A percentile compares a stretch with the other conserved stretches of the same genome.
phyloP scores from a whole-genome alignment of 2,888 invertebrate genomes.

The Tetragonula carbonaria region DNA sequence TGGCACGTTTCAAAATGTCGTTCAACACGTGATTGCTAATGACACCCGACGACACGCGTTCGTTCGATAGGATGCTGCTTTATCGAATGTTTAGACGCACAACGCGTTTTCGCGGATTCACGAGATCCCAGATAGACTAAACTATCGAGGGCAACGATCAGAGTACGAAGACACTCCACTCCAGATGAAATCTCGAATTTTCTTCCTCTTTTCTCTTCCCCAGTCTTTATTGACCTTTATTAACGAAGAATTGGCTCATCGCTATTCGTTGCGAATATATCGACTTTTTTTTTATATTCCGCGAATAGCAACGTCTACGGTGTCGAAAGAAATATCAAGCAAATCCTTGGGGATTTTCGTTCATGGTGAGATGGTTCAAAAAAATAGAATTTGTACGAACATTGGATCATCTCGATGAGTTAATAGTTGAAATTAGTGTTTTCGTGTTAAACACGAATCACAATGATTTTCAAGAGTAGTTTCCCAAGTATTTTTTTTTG shows the following conservation, averaged over 20 bases:
- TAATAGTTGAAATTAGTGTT: neutral
- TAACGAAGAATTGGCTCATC: neutral
- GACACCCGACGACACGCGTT: conserved; percentile 53
- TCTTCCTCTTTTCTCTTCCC: neutral
- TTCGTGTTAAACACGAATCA: neutral
- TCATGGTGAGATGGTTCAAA: no score
- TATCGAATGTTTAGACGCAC: conserved; percentile 1
- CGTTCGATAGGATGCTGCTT: conserved; percentile 37
- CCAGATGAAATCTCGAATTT: neutral
- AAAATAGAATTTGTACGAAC: no score
- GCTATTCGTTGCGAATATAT: no score
- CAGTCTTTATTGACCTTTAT: neutral
- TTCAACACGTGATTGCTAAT: conserved; percentile 60
- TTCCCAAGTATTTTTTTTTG: neutral
- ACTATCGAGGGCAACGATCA: neutral
- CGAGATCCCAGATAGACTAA: neutral
- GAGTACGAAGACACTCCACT: neutral
- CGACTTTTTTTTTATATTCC: no score
- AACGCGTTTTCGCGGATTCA: neutral
- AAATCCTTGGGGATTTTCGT: no score
- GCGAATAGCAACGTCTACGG: no score
- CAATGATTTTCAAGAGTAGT: neutral
- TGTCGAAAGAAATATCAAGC: no score
- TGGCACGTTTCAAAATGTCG: conserved; percentile 61
- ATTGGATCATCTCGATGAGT: no score